Base-by-base conservation (phyloP, 2,888 invertebrate genomes). In the Drosophila niveifrons region DNA sequence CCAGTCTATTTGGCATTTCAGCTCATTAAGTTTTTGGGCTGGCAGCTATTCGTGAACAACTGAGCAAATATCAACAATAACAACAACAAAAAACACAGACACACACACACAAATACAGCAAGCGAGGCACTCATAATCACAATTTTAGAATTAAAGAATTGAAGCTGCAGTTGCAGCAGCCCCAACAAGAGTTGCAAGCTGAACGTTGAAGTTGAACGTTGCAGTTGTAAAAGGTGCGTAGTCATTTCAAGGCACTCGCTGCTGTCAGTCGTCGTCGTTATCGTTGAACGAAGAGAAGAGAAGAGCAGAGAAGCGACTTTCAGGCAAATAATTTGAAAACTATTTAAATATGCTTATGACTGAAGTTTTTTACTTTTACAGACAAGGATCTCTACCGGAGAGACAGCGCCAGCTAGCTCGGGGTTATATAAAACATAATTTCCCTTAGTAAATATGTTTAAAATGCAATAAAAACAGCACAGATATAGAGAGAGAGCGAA, bases 11-110 rank as follows among this genome's bases (percentile, higher is more conserved):
- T 93, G 88, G 90, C 90, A 72, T 92, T 92, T 84, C 91, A 92
- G 84, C 88, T 92, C 67, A 85, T 93, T 76, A 91, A 91, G 83
- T 92, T 92, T 90, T 91, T 92, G 82, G 92, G 93, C 74, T 92
- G 92, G 92, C 90, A 92, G 81, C 81, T 92, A 74, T 93, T 92
- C 76, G 90, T 93, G 63, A 92, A 92, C 88, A 92, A 92, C 85
- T 93, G 83, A 91, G 90, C 74, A 89, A 88, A 89, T 64, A 89
- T 41, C 61, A 53, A 29, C 43, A 69, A 8, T 29, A 50, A n/a
- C 15, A 59, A 1, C 31, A 59, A 9, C n/a, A 29, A 9, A 17
- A 51, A 4, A 15, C 23, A 44, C 18, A 31, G 15, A 44, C n/a
- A 13, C 18, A 48, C 8, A 10, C 28, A 6, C 10, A 15, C 34